Evolutionary conservation across 2,888 invertebrate species (phyloP), one percentile per base, ranked within the genome.

Genomic region (Seladonia tumulorum): DNA sequence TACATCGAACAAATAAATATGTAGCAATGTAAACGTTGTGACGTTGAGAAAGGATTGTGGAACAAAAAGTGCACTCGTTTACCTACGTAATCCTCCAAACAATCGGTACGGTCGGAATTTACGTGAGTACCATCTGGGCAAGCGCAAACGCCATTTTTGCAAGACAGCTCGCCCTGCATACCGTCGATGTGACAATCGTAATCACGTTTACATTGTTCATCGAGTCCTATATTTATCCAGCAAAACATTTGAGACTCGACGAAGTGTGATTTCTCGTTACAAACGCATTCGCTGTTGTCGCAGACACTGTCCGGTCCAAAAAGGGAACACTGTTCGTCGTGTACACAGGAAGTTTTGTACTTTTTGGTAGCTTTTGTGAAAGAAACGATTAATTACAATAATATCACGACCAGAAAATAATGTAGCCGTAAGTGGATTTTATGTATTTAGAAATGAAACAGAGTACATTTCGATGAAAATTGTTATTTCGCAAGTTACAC

Each of bases 221-320:
- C 88, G 5, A 93, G 72, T 14, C 88, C 89, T 63, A 73, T 91
- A n/a, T 88, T 93, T 5, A 72, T 39, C 94, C 94, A 94, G 79
- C 94, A 94, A 81, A 92, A 94, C n/a, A 86, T 78, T 78, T 93
- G 79, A 1, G 86, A 81, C 42, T 90, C 81, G 14, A 91, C 80
- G 49, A 90, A 93, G 57, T 92, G 94, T 5, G 94, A 92, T 12
- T 85, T 81, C 4, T 90, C 86, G 39, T 91, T 90, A 82, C 94
- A 94, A 5, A 85, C 14, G 71, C 94, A 94, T 12, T 25, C 73
- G 0, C 14, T 7, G 1, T 89, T 81, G 0, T 79, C 42, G 2
- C 94, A 94, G 1, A 82, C 2, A 1, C 92, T 90, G 76, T 92
- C 91, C 14, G 94, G 93, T 1, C 94, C 94, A 66, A 94, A 93